These are phyloP conservation scores for Chouioia cunea DNA, from an alignment of 2,888 invertebrate genomes.

Conservation along the genomic window DNA sequence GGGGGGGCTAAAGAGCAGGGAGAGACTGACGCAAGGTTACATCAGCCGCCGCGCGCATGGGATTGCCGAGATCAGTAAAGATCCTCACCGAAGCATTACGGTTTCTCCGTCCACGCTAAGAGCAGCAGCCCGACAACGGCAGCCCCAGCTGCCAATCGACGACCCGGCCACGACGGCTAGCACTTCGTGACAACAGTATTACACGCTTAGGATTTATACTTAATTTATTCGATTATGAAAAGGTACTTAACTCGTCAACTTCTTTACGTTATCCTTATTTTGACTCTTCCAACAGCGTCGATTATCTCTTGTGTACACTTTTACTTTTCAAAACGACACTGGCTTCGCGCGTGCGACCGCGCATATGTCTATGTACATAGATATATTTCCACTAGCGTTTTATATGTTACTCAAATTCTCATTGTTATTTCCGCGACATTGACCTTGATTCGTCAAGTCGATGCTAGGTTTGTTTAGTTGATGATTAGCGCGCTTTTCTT, in stretches of 20 bases:
- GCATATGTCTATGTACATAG: not conserved
- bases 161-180: constrained; percentile 5
- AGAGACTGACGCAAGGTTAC: constrained; percentile 37
- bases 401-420: not conserved
- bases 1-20: not conserved
- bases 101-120: constrained; percentile 2
- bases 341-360: not conserved
- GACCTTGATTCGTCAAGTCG: constrained; percentile 23
- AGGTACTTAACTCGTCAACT: constrained; percentile 2
- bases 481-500: not conserved
- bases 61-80: constrained; percentile 11
- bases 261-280: no score
- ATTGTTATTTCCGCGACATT: constrained; percentile 20
- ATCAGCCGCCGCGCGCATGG: constrained; percentile 25
- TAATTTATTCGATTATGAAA: not conserved
- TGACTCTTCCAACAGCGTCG: no score
- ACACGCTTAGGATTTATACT: not conserved
- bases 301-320: not conserved
- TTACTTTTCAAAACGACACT: not conserved
- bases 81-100: constrained; percentile 4
- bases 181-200: constrained; percentile 15
- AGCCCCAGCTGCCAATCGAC: not conserved
- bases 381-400: not conserved
- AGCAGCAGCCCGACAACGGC: constrained; percentile 1
- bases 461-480: constrained; percentile 9